phyloP scores from a whole-genome alignment of 1,140 invertebrate species.

The Megathymus violae region DNA sequence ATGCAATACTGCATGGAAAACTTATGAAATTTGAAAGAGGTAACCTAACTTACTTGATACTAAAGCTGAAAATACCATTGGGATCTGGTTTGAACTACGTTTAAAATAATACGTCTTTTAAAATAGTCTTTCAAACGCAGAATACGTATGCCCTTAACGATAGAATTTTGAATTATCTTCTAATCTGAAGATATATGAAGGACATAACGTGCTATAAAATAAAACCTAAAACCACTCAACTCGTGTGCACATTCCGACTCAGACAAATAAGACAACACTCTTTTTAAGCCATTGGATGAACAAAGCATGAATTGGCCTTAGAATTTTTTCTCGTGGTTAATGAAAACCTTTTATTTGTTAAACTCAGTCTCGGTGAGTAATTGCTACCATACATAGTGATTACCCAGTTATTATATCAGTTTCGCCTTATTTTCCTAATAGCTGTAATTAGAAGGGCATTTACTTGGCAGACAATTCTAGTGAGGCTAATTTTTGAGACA shows the following conservation, averaged over 20 bases:
- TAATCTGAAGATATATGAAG: no score
- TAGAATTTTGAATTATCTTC: no score
- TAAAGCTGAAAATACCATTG: no score
- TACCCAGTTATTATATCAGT: slow-evolving; percentile 31
- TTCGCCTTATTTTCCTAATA: slow-evolving; percentile 23
- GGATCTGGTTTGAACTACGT: no score
- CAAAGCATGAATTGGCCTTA: not conserved
- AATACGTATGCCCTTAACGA: no score
- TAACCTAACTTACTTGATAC: no score
- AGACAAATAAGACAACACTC: slow-evolving; percentile 27
- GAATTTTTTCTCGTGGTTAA: slow-evolving; percentile 25
- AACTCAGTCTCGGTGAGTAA: slow-evolving; percentile 16
- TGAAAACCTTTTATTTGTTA: slow-evolving; percentile 30
- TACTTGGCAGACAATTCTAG: slow-evolving; percentile 14
- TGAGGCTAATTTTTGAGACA: slow-evolving; percentile 15
- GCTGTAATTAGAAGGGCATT: slow-evolving; percentile 29
- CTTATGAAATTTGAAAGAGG: no score
- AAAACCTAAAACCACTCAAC: not conserved
- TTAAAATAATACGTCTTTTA: no score
- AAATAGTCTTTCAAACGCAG: no score
- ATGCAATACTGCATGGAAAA: no score
- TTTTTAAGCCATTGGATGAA: slow-evolving; percentile 12
- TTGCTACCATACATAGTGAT: slow-evolving; percentile 24
- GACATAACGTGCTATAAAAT: no score
- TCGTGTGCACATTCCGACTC: slow-evolving; percentile 12